phyloP scores from a whole-genome alignment of 2,797 vertebrate genomes.

The Paedocypris micromegethes region DNA sequence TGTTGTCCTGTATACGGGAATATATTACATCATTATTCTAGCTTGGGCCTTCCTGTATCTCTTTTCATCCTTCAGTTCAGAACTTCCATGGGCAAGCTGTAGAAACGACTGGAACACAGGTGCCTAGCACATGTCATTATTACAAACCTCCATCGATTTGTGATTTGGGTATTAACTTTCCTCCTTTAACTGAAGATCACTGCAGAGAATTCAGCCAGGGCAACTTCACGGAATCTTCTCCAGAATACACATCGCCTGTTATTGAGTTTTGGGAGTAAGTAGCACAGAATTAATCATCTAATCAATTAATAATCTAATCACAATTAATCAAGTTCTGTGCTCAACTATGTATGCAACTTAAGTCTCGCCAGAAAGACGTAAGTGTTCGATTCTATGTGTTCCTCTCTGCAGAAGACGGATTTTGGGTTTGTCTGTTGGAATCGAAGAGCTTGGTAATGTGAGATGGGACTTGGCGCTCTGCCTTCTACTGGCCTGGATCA shows the following conservation, averaged over 20 bases:
- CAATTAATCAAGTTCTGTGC: background rate
- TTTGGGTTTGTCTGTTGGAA: conserved; percentile 82
- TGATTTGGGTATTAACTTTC: background rate
- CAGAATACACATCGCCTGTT: conserved; percentile 65
- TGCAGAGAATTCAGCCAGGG: conserved; percentile 78
- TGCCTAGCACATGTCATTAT: conserved; percentile 31
- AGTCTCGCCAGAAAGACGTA: background rate
- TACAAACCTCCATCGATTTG: background rate
- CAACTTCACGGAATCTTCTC: conserved; percentile 52
- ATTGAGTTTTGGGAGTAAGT: conserved; percentile 80
- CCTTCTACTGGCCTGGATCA: conserved; percentile 83
- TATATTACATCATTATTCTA: conserved; percentile 75
- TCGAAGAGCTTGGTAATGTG: conserved; percentile 82
- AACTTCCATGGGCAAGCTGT: conserved; percentile 73
- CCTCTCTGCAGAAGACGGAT: conserved; percentile 77
- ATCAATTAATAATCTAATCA: too few species aligned
- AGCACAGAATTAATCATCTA: background rate
- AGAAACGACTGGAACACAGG: conserved; percentile 74
- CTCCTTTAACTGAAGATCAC: conserved; percentile 49
- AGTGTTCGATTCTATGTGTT: background rate
- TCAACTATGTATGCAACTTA: background rate
- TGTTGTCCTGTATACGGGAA: conserved; percentile 66
- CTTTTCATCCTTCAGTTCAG: conserved; percentile 66
- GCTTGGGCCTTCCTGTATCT: conserved; percentile 73
- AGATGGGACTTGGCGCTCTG: conserved; percentile 91